Evolutionary conservation across 2,113 vertebrate genomes (phyloP), one percentile per base, ranked within the genome.

Genomic region (Mixornis gularis): DNA sequence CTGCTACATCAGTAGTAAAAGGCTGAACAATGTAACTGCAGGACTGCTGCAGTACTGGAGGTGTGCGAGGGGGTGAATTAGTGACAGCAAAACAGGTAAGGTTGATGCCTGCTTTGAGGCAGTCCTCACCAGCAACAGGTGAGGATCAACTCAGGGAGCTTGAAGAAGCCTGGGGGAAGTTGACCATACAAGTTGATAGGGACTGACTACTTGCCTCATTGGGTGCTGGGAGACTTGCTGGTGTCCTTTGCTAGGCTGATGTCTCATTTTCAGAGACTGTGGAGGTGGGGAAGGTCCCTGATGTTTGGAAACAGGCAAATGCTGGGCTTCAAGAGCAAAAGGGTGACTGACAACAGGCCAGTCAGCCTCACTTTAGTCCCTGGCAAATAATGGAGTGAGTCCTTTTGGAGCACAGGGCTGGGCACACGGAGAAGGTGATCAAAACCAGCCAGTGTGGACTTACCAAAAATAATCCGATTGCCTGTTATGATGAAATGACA

Each of bases 181-280:
- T 74, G 32, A 71, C 32, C 0, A 0, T 38, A 52, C 8, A 86
- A 64, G 27, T 12, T 4, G 0, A 68, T 20, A 44, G 30, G 14
- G 13, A 20, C 18, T 3, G 2, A 48, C 22, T 22, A 26, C 19
- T 66, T 69, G 13, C 17, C 30, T 55, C 4, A 7, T 2, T 38
- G 22, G 8, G 30, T 82, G 15, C 24, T 44, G 19, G 12, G 11
- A 71, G 41, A 60, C 18, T 55, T 44, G 27, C n/a, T 41, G 21
- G 9, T 62, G 8, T 46, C 58, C 44, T 48, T 26, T 56, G 29
- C 14, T 58, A 62, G 36, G 51, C 19, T 82, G 36, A 55, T 41
- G 29, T 78, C 62, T 55, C n/a, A 56, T 60, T 83, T 55, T 68
- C 36, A 94, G 66, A 87, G 26, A n/a, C 1, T 18, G 1, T 46